Conservation (phyloP, 2,113 vertebrate species). For the Callospermophilus lateralis region DNA sequence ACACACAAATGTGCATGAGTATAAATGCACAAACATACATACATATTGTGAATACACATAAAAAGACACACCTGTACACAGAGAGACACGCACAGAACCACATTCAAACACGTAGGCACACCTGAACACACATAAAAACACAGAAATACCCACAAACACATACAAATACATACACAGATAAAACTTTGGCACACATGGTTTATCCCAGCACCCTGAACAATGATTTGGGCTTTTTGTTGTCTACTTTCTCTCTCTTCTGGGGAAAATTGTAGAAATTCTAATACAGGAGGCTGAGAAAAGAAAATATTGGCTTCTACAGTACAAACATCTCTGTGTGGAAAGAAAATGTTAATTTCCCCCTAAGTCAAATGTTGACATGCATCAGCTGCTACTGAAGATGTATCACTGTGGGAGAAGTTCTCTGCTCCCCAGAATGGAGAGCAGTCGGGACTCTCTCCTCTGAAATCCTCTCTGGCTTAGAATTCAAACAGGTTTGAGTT, state of each 20-base stretch:
- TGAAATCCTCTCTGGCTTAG: background rate
- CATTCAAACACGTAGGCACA: background rate
- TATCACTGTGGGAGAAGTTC: background rate
- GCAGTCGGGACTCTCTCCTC: background rate
- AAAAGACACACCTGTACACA: background rate
- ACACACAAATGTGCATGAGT: background rate
- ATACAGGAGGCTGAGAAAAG: conserved; percentile 69
- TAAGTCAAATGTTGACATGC: conserved; percentile 71
- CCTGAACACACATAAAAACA: background rate
- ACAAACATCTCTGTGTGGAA: conserved; percentile 75
- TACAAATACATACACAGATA: background rate
- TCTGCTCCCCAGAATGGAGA: background rate
- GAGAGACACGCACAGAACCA: background rate
- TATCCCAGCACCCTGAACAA: background rate
- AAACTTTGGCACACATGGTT: background rate
- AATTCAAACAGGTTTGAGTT: conserved; percentile 1
- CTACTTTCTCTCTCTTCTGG: background rate
- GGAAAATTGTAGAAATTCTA: conserved; percentile 72
- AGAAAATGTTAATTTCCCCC: conserved; percentile 79
- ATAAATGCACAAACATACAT: background rate
- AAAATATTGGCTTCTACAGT: conserved; percentile 75
- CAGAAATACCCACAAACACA: background rate
- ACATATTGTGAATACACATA: background rate
- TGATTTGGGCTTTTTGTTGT: background rate
- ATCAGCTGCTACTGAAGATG: conserved; percentile 39